These are phyloP conservation scores for Sminthurides bifidus DNA, from an alignment of 1,140 invertebrate species.

Conservation along the genomic window DNA sequence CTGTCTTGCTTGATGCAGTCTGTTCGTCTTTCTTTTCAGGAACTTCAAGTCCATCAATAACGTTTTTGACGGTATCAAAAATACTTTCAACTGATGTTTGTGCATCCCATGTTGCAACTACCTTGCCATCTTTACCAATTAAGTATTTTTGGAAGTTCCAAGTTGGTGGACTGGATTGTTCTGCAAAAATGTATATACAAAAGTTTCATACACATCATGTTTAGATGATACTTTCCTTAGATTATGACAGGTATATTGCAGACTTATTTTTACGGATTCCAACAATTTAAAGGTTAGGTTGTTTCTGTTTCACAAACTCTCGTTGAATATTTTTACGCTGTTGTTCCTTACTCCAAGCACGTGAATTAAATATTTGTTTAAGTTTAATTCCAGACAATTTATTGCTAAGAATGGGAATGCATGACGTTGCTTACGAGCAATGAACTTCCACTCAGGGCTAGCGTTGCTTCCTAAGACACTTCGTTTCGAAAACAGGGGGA, in stretches of 20 bases:
- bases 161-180: constrained; percentile 33
- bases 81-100: constrained; percentile 38
- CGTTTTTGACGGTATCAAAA: constrained; percentile 34
- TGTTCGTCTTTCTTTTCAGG: background rate
- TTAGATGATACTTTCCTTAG: too few relatives aligned
- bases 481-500: constrained; percentile 44
- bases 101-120: constrained; percentile 40
- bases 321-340: too few relatives aligned
- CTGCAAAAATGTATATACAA: too few relatives aligned
- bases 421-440: constrained; percentile 40
- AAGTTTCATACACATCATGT: too few relatives aligned
- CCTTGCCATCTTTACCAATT: constrained; percentile 39
- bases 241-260: too few relatives aligned
- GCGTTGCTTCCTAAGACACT: constrained; percentile 47
- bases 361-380: too few relatives aligned
- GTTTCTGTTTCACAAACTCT: too few relatives aligned
- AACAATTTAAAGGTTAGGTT: too few relatives aligned
- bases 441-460: constrained; percentile 43
- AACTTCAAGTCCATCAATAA: constrained; percentile 9
- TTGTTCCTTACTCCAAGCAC: too few relatives aligned
- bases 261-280: too few relatives aligned
- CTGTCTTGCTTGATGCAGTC: background rate
- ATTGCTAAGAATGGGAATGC: too few relatives aligned
- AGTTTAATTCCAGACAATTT: too few relatives aligned
- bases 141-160: constrained; percentile 49